A percentile compares a stretch with the other conserved stretches of the same genome.
These are phyloP conservation scores for Pseudoatta argentina DNA, from an alignment of 1,140 invertebrate genomes.

Conservation along the genomic window DNA sequence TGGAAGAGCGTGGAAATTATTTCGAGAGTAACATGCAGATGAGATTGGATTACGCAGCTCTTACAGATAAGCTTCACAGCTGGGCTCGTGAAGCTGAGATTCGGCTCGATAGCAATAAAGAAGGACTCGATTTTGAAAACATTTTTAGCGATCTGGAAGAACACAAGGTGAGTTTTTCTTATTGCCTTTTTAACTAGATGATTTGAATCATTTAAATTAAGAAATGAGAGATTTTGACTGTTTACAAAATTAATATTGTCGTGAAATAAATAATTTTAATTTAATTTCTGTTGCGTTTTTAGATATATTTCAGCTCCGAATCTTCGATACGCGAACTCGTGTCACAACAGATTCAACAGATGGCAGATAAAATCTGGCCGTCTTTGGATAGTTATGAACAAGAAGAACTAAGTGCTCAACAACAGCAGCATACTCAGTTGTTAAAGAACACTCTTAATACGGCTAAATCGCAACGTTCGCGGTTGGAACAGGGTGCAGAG, in stretches of 20 bases:
- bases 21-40: constrained; percentile 93
- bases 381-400: constrained; percentile 92
- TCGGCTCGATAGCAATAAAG: constrained; percentile 91
- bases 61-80: constrained; percentile 92
- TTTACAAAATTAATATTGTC: not conserved
- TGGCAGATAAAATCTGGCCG: constrained; percentile 95
- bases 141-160: constrained; percentile 93
- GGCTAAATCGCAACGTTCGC: constrained; percentile 91
- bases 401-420: constrained; percentile 92
- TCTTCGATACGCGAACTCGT: constrained; percentile 92
- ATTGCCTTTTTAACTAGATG: not conserved
- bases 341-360: constrained; percentile 93
- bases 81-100: constrained; percentile 95
- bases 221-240: no score
- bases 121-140: constrained; percentile 95
- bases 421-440: constrained; percentile 92
- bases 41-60: constrained; percentile 90
- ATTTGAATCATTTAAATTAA: not conserved
- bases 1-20: constrained; percentile 93
- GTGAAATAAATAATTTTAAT: not conserved
- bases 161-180: constrained; percentile 88
- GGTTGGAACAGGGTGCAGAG: constrained; percentile 92
- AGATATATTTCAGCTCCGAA: constrained; percentile 93
- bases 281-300: not conserved
- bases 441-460: constrained; percentile 93